phyloP scores from a whole-genome alignment of 2,797 vertebrate species.

The Clarias pachynema region DNA sequence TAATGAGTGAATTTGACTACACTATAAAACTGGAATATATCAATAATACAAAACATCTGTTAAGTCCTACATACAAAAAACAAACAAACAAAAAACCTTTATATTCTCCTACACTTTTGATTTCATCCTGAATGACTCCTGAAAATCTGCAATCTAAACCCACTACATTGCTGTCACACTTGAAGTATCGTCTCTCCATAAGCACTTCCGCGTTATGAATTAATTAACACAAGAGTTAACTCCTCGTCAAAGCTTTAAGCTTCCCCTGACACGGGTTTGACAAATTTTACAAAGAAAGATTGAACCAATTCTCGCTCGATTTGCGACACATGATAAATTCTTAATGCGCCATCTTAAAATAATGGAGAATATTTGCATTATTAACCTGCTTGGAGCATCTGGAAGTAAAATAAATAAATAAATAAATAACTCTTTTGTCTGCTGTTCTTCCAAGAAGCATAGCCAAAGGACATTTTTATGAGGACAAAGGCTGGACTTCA shows the following conservation, averaged over 20 bases:
- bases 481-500: slow-evolving; percentile 10
- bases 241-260: slow-evolving; percentile 43
- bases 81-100: not conserved
- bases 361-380: slow-evolving; percentile 42
- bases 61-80: not conserved
- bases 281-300: slow-evolving; percentile 46
- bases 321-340: slow-evolving; percentile 30
- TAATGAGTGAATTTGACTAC: not conserved
- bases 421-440: not conserved
- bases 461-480: slow-evolving; percentile 16
- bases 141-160: slow-evolving; percentile 35
- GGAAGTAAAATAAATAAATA: not conserved
- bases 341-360: slow-evolving; percentile 45
- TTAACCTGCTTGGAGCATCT: not conserved
- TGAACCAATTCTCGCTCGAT: slow-evolving; percentile 31
- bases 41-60: not conserved
- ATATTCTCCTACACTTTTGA: not conserved
- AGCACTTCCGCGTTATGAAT: slow-evolving; percentile 21
- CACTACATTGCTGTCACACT: slow-evolving; percentile 37
- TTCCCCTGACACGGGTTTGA: slow-evolving; percentile 39
- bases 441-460: slow-evolving; percentile 5
- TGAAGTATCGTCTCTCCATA: slow-evolving; percentile 18
- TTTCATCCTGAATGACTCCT: not conserved
- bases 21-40: not conserved
- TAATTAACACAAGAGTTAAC: slow-evolving; percentile 40